Evolutionary conservation across 1,140 invertebrate species (phyloP).

Genomic region (Pseudomyrmex dendroicus): DNA sequence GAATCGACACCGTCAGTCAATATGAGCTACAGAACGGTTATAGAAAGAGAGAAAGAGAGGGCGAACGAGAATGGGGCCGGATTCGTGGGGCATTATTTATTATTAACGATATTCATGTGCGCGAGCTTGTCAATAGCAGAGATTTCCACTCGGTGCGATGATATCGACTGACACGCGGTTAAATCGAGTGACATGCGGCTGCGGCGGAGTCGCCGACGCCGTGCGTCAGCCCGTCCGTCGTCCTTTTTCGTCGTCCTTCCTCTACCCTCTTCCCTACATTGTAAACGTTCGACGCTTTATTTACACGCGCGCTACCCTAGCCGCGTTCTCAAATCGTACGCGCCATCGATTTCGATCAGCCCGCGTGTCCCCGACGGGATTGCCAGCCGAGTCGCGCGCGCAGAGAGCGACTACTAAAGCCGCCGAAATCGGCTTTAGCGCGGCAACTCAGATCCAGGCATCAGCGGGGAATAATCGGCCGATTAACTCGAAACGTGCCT

Average conservation of each 20-base stretch:
- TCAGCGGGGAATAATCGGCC: constrained; percentile 1
- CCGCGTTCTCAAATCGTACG: constrained; percentile 67
- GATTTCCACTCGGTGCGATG: constrained; percentile 80
- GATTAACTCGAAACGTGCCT: constrained; percentile 45
- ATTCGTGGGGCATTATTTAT: constrained; percentile 76
- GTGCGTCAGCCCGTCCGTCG: constrained; percentile 59
- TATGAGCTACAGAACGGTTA: background rate
- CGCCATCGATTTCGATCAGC: constrained; percentile 73
- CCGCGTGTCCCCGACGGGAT: constrained; percentile 10
- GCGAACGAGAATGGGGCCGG: background rate
- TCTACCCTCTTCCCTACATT: constrained; percentile 67
- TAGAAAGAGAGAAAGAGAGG: constrained; percentile 9
- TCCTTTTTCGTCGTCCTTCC: constrained; percentile 62
- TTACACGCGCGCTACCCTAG: constrained; percentile 61
- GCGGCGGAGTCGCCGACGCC: constrained; percentile 66
- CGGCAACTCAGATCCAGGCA: background rate
- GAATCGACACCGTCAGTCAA: constrained; percentile 41
- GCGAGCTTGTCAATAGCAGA: constrained; percentile 80
- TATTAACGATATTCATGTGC: constrained; percentile 81
- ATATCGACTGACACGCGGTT: constrained; percentile 81
- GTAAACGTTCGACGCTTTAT: constrained; percentile 74
- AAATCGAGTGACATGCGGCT: constrained; percentile 77
- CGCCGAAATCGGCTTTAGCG: constrained; percentile 52
- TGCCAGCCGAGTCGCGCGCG: background rate
- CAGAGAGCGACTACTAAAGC: constrained; percentile 13